Base-by-base conservation (phyloP, 2,113 vertebrate genomes). In the Ptilonorhynchus violaceus region DNA sequence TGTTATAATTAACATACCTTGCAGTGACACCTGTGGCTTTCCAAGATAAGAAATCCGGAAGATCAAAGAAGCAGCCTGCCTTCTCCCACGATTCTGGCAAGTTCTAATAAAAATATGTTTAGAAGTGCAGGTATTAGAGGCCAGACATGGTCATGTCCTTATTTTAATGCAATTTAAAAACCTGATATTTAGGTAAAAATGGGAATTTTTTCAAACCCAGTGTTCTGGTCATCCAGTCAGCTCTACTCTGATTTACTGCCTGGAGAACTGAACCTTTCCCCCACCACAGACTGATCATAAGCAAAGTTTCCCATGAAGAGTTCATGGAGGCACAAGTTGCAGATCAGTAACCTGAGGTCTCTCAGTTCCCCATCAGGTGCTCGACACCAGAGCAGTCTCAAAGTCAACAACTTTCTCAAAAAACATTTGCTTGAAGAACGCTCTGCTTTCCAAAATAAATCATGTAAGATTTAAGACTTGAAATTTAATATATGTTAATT, bases 41-140 rank as follows among this genome's bases (percentile, higher is more conserved):
- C 99, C 99, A 99, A 24, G 98, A 98, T 97, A 99, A 98, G 97
- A 99, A 99, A 97, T 99, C 99, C 1, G 99, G 98, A 60, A 99
- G 99, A 98, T 99, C 99, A 93, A 99, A 99, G 96, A 99, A 99
- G 96, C 98, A 98, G 47, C 98, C 98, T 12, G 98, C 98, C 89
- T 97, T 98, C 87, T 98, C 91, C 98, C 98, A 98, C 0, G 92
- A 97, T 84, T 97, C 84, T 92, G 58, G 89, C 91, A 98, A 97
- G 96, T 98, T 98, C 98, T 98, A 96, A 83, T 23, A 96, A 96
- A 96, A 97, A 95, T 80, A 46, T 4, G 2, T 72, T 95, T 70
- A 96, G 93, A 97, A 93, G 96, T 19, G 69, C 19, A 96, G 70
- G 52, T 33, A 85, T 97, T 73, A 96, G 77, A 89, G 41, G 37